Evolutionary conservation across 2,797 vertebrate species (phyloP).

Genomic region (Chrosomus eos): DNA sequence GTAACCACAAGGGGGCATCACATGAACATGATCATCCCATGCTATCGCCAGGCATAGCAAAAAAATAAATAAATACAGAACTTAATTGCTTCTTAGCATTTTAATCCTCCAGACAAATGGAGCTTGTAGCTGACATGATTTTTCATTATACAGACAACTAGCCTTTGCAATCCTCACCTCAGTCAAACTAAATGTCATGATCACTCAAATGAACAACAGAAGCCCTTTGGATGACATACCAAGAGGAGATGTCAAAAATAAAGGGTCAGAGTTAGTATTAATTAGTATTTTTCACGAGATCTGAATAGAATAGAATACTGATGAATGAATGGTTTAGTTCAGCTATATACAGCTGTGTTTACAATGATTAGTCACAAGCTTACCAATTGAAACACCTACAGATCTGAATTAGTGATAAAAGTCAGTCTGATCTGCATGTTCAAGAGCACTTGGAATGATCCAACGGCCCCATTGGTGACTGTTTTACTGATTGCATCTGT

Average conservation of each 20-base stretch:
- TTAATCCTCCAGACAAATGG: constrained; percentile 7
- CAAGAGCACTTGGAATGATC: constrained; percentile 37
- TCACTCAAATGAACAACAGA: constrained; percentile 49
- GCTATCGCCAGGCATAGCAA: background rate
- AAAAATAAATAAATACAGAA: background rate
- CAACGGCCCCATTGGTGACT: constrained; percentile 40
- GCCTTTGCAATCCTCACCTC: constrained; percentile 56
- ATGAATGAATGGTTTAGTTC: constrained; percentile 26
- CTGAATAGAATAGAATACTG: constrained; percentile 20
- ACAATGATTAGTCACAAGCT: background rate
- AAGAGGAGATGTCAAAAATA: constrained; percentile 9
- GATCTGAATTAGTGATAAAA: constrained; percentile 43
- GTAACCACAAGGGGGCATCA: constrained; percentile 58
- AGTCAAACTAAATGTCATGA: constrained; percentile 75
- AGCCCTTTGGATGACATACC: constrained; percentile 69
- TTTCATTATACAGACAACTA: constrained; percentile 11
- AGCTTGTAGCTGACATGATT: constrained; percentile 8
- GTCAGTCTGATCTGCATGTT: constrained; percentile 47
- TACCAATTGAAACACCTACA: constrained; percentile 36
- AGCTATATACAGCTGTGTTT: background rate
- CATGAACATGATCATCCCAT: constrained; percentile 51
- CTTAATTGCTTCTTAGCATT: constrained; percentile 10
- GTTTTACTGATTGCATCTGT: constrained; percentile 50
- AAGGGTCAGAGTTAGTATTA: constrained; percentile 20
- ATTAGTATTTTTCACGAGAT: background rate